Evolutionary conservation across 23 tunicate genomes (phyloP), one percentile per base, ranked within the genome.

Genomic region (Trididemnum nubilum): DNA sequence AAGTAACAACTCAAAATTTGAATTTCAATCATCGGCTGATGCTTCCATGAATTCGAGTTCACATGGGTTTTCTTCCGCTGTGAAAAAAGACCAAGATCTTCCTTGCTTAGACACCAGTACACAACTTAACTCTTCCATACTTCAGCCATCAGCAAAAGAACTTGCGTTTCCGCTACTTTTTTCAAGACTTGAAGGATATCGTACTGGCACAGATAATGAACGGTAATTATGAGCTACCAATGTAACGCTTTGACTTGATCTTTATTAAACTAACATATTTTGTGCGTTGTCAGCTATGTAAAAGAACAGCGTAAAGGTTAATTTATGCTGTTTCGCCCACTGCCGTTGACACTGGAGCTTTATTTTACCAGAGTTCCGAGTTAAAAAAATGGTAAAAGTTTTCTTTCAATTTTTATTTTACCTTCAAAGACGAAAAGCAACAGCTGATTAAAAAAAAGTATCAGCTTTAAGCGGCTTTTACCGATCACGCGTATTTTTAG

Each of bases 221-320:
- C 37, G 82, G 88, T 85, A 51, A 38, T 33, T 71, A 32, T 71
- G n/a, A n/a, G n/a, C n/a, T n/a, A n/a, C n/a, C n/a, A n/a, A n/a
- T n/a, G n/a, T n/a, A 49, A 49, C 57, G 18, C 18, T 49, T 49
- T 49, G 12, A 49, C 18, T 49, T 49, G 57, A 49, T 49, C 57
- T 49, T n/a, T n/a, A n/a, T n/a, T n/a, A n/a, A n/a, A n/a, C n/a
- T n/a, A n/a, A n/a, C n/a, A n/a, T n/a, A n/a, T n/a, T n/a, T n/a
- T n/a, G n/a, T n/a, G n/a, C n/a, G n/a, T n/a, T n/a, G n/a, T n/a
- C n/a, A n/a, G n/a, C n/a, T n/a, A n/a, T n/a, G n/a, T n/a, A n/a
- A n/a, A n/a, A n/a, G n/a, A n/a, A n/a, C n/a, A n/a, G n/a, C n/a
- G n/a, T n/a, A n/a, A n/a, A n/a, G n/a, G n/a, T n/a, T n/a, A n/a